Evolutionary conservation across 2,113 vertebrate species (phyloP).

Genomic region (Furnarius figulus): DNA sequence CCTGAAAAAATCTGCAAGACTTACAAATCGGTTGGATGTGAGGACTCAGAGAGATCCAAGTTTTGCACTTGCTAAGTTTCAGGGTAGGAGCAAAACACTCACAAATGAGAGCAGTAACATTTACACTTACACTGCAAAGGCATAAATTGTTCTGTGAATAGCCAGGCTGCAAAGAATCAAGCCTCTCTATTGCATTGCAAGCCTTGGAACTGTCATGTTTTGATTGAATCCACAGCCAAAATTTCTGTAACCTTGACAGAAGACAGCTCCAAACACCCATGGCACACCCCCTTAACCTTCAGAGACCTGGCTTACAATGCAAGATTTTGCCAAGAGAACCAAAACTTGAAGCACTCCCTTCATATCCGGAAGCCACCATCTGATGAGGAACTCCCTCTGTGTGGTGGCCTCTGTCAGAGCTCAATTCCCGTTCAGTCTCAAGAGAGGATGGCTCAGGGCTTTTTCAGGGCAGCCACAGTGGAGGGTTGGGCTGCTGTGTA

Average conservation of each 20-base stretch:
- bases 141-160: background rate
- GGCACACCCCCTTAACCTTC: background rate
- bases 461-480: background rate
- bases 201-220: background rate
- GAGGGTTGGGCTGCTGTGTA: background rate
- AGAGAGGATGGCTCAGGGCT: background rate
- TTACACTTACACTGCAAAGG: background rate
- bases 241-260: background rate
- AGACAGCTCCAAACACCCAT: background rate
- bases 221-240: background rate
- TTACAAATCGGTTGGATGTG: background rate
- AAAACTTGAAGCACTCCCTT: background rate
- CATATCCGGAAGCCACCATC: background rate
- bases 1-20: background rate
- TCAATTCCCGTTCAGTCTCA: rapidly evolving
- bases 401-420: background rate
- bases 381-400: background rate
- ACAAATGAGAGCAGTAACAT: background rate
- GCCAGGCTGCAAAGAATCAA: background rate
- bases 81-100: background rate
- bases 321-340: background rate
- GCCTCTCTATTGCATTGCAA: background rate
- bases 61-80: background rate
- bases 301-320: background rate
- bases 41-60: background rate